Conservation (phyloP, 2,888 invertebrate species). For the Orchesellides sinensis region DNA sequence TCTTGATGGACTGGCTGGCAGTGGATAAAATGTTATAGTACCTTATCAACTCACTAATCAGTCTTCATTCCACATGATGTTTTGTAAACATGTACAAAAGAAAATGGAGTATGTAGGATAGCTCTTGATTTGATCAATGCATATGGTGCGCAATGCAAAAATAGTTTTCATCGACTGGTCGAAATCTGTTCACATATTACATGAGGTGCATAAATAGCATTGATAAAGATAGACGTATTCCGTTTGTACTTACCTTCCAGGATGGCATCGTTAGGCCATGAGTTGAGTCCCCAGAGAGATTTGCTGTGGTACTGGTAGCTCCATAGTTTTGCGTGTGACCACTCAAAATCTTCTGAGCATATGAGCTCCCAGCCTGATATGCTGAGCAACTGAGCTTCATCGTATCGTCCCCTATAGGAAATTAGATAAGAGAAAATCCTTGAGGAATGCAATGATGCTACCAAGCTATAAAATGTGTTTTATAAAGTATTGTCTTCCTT, state of each 20-base stretch:
- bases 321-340: constrained; percentile 74
- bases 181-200: not conserved
- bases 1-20: too few species aligned
- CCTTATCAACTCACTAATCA: too few species aligned
- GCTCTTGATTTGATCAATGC: too few species aligned
- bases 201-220: too few species aligned
- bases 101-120: too few species aligned
- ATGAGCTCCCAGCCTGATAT: constrained; percentile 74
- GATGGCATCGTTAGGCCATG: constrained; percentile 72
- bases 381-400: constrained; percentile 75
- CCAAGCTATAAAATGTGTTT: too few species aligned
- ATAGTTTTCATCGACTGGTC: too few species aligned
- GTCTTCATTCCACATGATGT: too few species aligned
- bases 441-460: not conserved
- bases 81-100: too few species aligned
- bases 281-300: constrained; percentile 70
- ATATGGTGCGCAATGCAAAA: not conserved
- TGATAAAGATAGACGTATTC: too few species aligned
- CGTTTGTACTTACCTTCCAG: constrained; percentile 74
- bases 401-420: constrained; percentile 54
- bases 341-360: constrained; percentile 73
- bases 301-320: constrained; percentile 68
- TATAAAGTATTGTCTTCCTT: too few species aligned
- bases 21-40: too few species aligned
- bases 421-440: constrained; percentile 22